phyloP scores from a whole-genome alignment of 2,113 vertebrate genomes.

The Atlantisia rogersi region DNA sequence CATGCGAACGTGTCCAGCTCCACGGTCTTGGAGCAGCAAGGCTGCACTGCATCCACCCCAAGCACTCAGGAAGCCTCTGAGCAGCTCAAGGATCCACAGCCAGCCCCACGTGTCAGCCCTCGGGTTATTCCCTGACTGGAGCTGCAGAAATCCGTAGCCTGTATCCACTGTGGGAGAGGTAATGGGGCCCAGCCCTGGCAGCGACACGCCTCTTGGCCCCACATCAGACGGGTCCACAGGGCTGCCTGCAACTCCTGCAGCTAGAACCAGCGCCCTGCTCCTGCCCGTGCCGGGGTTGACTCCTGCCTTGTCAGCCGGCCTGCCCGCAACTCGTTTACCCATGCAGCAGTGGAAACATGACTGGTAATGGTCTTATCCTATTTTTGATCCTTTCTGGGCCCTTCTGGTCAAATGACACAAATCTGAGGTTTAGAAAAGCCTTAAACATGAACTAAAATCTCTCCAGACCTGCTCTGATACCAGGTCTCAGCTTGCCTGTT shows the following conservation, averaged over 20 bases:
- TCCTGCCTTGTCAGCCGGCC: not conserved
- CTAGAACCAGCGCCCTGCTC: not conserved
- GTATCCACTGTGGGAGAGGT: not conserved
- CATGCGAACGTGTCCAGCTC: rapidly evolving
- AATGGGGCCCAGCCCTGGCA: not conserved
- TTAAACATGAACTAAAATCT: not conserved
- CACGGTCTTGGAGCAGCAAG: rapidly evolving
- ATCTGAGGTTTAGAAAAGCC: not conserved
- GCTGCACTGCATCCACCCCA: not conserved
- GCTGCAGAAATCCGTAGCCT: slow-evolving; percentile 5
- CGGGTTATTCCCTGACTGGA: not conserved
- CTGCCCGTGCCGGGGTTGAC: not conserved
- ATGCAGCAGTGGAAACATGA: not conserved
- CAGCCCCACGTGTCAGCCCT: not conserved
- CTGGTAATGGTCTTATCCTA: not conserved
- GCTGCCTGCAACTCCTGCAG: not conserved
- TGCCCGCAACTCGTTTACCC: rapidly evolving
- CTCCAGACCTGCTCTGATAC: not conserved
- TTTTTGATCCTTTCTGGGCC: not conserved
- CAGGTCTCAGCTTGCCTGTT: not conserved
- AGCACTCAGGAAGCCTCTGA: not conserved
- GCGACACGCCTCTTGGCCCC: not conserved
- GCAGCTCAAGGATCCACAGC: not conserved
- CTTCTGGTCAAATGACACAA: not conserved
- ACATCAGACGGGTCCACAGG: not conserved